Conservation (phyloP, 1,140 invertebrate species). For the Monochamus saltuarius region DNA sequence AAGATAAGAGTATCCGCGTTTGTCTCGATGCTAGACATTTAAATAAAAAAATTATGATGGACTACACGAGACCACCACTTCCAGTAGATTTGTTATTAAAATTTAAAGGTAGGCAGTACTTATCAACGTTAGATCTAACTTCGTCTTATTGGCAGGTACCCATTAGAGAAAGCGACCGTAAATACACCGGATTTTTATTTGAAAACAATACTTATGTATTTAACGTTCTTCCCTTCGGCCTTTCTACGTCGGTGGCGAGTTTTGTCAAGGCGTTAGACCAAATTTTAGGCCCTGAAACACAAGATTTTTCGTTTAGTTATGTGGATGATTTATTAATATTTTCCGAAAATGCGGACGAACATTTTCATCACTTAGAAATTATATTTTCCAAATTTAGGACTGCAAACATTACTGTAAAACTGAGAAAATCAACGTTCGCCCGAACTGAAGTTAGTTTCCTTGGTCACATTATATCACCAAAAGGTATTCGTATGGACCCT, state of each 20-base stretch:
- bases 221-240: background rate
- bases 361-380: too few species aligned
- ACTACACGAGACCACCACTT: background rate
- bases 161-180: background rate
- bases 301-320: too few species aligned
- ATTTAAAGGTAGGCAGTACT: background rate
- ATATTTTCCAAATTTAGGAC: background rate
- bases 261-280: background rate
- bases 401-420: background rate
- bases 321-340: too few species aligned
- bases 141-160: too few species aligned
- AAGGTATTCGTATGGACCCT: too few species aligned
- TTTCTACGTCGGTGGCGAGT: background rate
- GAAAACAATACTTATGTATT: background rate
- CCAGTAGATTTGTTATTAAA: conserved; percentile 2
- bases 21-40: conserved; percentile 11
- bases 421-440: too few species aligned
- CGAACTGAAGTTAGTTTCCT: too few species aligned
- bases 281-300: too few species aligned
- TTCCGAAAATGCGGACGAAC: too few species aligned
- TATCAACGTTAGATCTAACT: background rate
- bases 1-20: conserved; percentile 3
- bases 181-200: background rate
- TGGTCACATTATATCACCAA: too few species aligned
- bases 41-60: background rate